Evolutionary conservation across 2,888 invertebrate genomes (phyloP), one percentile per base, ranked within the genome.

Genomic region (Hydriomena furcata): DNA sequence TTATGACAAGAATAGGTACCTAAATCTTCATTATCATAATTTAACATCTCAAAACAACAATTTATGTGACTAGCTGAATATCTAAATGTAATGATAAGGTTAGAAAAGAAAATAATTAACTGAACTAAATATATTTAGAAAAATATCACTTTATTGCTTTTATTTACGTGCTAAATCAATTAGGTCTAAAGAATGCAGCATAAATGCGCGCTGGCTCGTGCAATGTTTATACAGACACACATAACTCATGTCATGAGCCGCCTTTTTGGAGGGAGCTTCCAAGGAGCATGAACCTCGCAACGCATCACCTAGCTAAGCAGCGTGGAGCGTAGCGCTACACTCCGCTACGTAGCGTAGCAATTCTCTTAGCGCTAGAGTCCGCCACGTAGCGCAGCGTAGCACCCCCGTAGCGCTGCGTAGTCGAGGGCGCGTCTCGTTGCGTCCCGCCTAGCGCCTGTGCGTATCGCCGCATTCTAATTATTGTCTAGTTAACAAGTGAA

Each of bases 71-170:
- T n/a, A n/a, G n/a, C n/a, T n/a, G n/a, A n/a, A n/a, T n/a, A n/a
- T n/a, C n/a, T n/a, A n/a, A n/a, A n/a, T n/a, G n/a, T n/a, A n/a
- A n/a, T n/a, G n/a, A n/a, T n/a, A n/a, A n/a, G n/a, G n/a, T n/a
- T n/a, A n/a, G n/a, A n/a, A n/a, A n/a, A n/a, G n/a, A n/a, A n/a
- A n/a, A n/a, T n/a, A 27, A 32, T 25, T 12, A 23, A 25, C 17
- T 27, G 17, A 7, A 28, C 20, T 1, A 10, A 13, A 31, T 13
- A 41, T 31, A 31, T 21, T 5, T 41, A 31, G 31, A 48, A 82
- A 82, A 81, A 82, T 82, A 82, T 73, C 76, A 76, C 75, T 79
- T 82, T 81, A 81, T 79, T 82, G 70, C 71, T 75, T 73, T 60
- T 64, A 68, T 49, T 70, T 67, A 66, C 57, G 60, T 62, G 58